These are phyloP conservation scores for Ophion costatus DNA, from an alignment of 2,888 invertebrate species.

Conservation along the genomic window DNA sequence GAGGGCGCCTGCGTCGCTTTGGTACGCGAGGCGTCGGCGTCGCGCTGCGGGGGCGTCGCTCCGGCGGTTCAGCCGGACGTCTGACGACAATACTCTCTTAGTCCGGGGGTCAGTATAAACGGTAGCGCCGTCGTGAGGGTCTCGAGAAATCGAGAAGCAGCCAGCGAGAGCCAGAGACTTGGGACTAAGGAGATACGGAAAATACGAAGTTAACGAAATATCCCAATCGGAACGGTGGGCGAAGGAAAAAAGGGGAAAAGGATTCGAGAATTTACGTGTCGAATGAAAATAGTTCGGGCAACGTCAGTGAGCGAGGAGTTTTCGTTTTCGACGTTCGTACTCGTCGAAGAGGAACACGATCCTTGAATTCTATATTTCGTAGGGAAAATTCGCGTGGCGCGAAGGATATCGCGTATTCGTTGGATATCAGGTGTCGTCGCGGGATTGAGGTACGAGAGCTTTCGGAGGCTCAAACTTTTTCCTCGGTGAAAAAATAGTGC, in stretches of 20 bases:
- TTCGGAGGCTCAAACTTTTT: background rate
- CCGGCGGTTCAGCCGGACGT: conserved; percentile 77
- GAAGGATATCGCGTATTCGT: background rate
- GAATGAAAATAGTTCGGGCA: background rate
- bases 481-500: conserved; percentile 2
- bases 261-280: too few relatives aligned
- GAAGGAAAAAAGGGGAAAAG: background rate
- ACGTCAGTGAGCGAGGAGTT: conserved; percentile 11
- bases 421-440: background rate
- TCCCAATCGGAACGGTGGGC: background rate
- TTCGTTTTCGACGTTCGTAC: conserved; percentile 2
- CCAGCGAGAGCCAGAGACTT: conserved; percentile 15
- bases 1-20: conserved; percentile 67
- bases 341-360: background rate
- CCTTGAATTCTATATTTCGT: background rate
- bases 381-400: background rate
- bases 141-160: conserved; percentile 57
- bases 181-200: conserved; percentile 11
- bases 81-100: conserved; percentile 68
- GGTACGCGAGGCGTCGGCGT: conserved; percentile 78
- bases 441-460: conserved; percentile 6
- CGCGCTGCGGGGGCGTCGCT: conserved; percentile 80
- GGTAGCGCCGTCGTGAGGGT: conserved; percentile 77
- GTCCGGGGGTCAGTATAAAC: conserved; percentile 78
- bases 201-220: conserved; percentile 1